Percentiles rank a stretch among this genome's conserved stretches.
Evolutionary conservation across 37 sponge, comb jelly and placozoan genomes (phyloP).

Genomic region (Aphrocallistes beatrix): DNA sequence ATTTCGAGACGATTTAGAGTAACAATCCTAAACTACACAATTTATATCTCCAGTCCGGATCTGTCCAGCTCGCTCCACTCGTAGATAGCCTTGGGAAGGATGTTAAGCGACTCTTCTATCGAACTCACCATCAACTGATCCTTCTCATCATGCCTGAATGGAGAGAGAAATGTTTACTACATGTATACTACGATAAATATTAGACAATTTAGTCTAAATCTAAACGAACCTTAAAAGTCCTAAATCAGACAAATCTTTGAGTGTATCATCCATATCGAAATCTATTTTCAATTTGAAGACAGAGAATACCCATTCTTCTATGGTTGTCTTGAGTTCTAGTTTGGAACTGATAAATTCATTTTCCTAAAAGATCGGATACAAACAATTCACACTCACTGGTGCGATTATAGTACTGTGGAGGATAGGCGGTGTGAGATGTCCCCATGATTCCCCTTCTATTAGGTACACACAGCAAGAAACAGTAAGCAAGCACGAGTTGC

Average conservation of each 20-base stretch:
- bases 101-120: slow-evolving; percentile 48
- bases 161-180: not conserved
- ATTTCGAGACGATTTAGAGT: too few relatives aligned
- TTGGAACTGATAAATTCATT: not conserved
- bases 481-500: slow-evolving; percentile 67
- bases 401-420: slow-evolving; percentile 37
- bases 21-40: not conserved
- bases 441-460: slow-evolving; percentile 54
- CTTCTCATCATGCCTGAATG: not conserved
- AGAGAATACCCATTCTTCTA: slow-evolving; percentile 53
- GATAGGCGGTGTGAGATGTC: slow-evolving; percentile 21
- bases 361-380: not conserved
- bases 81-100: slow-evolving; percentile 38
- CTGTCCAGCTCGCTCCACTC: slow-evolving; percentile 32
- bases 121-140: slow-evolving; percentile 25
- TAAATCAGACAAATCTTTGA: slow-evolving; percentile 32
- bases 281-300: slow-evolving; percentile 30
- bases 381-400: slow-evolving; percentile 4
- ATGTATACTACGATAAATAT: not conserved
- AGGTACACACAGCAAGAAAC: slow-evolving; percentile 47
- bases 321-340: slow-evolving; percentile 32
- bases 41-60: not conserved
- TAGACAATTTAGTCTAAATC: not conserved
- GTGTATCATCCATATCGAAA: slow-evolving; percentile 63
- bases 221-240: slow-evolving; percentile 38